These are phyloP conservation scores for Netelia virgata DNA, from an alignment of 2,888 invertebrate species.

Conservation along the genomic window DNA sequence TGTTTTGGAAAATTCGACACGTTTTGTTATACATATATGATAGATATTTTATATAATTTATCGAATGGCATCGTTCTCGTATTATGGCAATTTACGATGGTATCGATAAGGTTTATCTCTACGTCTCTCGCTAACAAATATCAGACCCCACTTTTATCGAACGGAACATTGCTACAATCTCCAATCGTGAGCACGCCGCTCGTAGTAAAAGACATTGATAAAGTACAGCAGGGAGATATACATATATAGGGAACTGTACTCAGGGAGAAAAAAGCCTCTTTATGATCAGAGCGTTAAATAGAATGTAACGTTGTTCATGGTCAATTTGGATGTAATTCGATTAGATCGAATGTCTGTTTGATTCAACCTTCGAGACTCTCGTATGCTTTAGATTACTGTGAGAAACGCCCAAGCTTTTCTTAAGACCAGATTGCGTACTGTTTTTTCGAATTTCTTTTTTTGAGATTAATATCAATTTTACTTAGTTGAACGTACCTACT, in stretches of 20 bases:
- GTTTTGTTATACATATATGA: neutral
- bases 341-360: neutral
- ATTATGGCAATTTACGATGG: slow-evolving; percentile 22
- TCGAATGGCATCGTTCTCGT: slow-evolving; percentile 21
- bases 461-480: neutral
- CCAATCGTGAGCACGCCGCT: neutral
- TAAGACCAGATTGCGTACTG: neutral
- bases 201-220: slow-evolving; percentile 2
- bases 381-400: no score
- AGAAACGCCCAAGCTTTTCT: no score
- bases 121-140: slow-evolving; percentile 27
- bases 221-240: neutral
- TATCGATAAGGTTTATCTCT: slow-evolving; percentile 38
- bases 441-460: neutral
- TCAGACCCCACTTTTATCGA: slow-evolving; percentile 7
- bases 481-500: slow-evolving; percentile 78
- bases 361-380: no score
- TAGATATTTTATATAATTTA: neutral
- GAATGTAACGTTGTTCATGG: neutral
- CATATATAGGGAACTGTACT: neutral
- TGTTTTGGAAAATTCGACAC: slow-evolving; percentile 10
- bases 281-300: neutral
- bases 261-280: neutral
- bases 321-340: neutral
- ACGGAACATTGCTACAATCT: slow-evolving; percentile 22